Percentiles rank a stretch among this genome's conserved stretches.
Evolutionary conservation across 2,888 invertebrate genomes (phyloP).

Genomic region (Lithophane leautieri): DNA sequence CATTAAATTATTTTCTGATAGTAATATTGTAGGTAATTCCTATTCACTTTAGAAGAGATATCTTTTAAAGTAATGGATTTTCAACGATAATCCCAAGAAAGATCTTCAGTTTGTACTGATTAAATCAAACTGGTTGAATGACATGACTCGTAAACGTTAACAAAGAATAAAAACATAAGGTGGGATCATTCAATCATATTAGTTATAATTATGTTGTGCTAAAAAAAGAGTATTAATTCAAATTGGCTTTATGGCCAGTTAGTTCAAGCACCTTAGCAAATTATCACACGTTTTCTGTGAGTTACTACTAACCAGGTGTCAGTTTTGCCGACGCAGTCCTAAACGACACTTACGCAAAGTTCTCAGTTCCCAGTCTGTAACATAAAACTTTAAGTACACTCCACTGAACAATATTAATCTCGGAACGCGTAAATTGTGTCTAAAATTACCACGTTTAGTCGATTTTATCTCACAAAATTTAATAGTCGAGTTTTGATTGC

Average conservation of each 20-base stretch:
- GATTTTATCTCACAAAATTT: conserved; percentile 40
- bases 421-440: conserved; percentile 60
- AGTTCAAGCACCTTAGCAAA: conserved; percentile 18
- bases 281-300: conserved; percentile 38
- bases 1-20: neutral
- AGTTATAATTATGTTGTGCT: neutral
- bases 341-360: conserved; percentile 66
- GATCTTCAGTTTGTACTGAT: conserved; percentile 11
- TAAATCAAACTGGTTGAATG: conserved; percentile 17
- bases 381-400: conserved; percentile 74
- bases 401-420: conserved; percentile 69
- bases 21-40: neutral
- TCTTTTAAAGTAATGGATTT: conserved; percentile 5
- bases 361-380: conserved; percentile 75
- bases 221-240: neutral
- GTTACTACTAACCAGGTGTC: conserved; percentile 51
- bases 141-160: neutral
- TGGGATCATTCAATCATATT: neutral
- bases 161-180: neutral
- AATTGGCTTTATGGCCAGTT: neutral
- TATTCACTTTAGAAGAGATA: neutral
- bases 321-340: conserved; percentile 53
- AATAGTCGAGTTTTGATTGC: conserved; percentile 2
- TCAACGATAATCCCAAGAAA: neutral
- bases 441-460: conserved; percentile 60